Evolutionary conservation across 2,113 vertebrate genomes (phyloP), one percentile per base, ranked within the genome.

Genomic region (Vanacampus margaritifer): DNA sequence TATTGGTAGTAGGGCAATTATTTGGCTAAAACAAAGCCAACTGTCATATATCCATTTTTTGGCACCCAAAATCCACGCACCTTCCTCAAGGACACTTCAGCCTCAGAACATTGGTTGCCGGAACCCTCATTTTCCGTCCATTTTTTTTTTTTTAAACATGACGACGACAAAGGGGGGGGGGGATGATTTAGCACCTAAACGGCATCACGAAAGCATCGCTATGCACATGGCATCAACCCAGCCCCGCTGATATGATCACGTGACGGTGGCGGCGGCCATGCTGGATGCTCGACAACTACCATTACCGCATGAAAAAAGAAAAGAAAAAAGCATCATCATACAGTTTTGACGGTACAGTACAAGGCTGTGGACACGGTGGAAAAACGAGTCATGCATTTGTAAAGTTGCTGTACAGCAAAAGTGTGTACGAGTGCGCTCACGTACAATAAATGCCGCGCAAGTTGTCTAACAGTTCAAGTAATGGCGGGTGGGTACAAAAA

Each of bases 121-220:
- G 3, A 51, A 23, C 7, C 21, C 21, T n/a, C 21, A 51, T 51
- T 77, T 77, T 68, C 24, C 46, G 8, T 59, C 64, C 41, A 8
- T 21, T 41, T 41, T 41, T 41, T 41, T 41, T 41, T 41, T 13
- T 59, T 43, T 51, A 43, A 17, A 36, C 53, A 39, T 26, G 14
- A 74, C 73, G 59, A 76, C 62, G 62, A 81, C 6, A 75, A 12
- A 54, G 70, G 79, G 61, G 75, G 61, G 77, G 51, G 75, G 61
- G 77, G 51, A 76, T 53, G 53, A 79, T 67, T 73, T 87, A 90
- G 81, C 84, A 87, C 84, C 81, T 83, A 85, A 82, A 84, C 71
- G 77, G 72, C 68, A 64, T 74, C 69, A 79, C 79, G 72, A 81
- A 78, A 71, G 76, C 58, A 64, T 81, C 61, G 74, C 80, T 76